Conservation (phyloP, 1,140 invertebrate species). For the Brachionus calyciflorus region DNA sequence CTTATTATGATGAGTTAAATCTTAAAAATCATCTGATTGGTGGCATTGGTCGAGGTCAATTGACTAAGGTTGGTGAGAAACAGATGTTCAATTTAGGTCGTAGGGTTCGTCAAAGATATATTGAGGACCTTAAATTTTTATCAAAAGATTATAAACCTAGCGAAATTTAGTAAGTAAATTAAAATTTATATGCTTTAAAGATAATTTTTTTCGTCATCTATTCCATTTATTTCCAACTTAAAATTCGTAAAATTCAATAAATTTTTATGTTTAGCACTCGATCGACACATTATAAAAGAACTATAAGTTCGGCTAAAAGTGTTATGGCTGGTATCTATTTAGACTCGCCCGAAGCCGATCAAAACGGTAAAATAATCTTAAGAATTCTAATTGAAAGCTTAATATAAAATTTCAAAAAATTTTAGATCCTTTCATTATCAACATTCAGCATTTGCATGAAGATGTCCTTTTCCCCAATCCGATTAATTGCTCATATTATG, state of each 20-base stretch:
- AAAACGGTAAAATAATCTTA: neutral
- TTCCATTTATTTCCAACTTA: neutral
- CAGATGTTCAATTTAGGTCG: slow-evolving; percentile 44
- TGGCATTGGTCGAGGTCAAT: slow-evolving; percentile 11
- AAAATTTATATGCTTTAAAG: neutral
- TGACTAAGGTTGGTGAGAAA: slow-evolving; percentile 30
- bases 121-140: slow-evolving; percentile 22
- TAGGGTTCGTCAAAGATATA: neutral
- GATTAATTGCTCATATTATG: slow-evolving; percentile 34
- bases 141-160: neutral
- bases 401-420: neutral
- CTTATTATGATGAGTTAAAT: slow-evolving; percentile 36
- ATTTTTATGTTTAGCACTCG: neutral
- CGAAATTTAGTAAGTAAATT: slow-evolving; percentile 25
- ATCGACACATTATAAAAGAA: slow-evolving; percentile 37
- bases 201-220: too few relatives aligned
- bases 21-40: neutral
- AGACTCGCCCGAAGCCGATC: neutral
- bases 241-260: neutral
- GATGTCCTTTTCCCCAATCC: slow-evolving; percentile 35
- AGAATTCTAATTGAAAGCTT: neutral
- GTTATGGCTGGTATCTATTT: slow-evolving; percentile 26
- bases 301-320: slow-evolving; percentile 1
- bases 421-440: slow-evolving; percentile 29
- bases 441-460: slow-evolving; percentile 24